Evolutionary conservation across 53 echinoderm and acorn worm species (phyloP), one percentile per base, ranked within the genome.

Genomic region (Apostichopus leukothele): DNA sequence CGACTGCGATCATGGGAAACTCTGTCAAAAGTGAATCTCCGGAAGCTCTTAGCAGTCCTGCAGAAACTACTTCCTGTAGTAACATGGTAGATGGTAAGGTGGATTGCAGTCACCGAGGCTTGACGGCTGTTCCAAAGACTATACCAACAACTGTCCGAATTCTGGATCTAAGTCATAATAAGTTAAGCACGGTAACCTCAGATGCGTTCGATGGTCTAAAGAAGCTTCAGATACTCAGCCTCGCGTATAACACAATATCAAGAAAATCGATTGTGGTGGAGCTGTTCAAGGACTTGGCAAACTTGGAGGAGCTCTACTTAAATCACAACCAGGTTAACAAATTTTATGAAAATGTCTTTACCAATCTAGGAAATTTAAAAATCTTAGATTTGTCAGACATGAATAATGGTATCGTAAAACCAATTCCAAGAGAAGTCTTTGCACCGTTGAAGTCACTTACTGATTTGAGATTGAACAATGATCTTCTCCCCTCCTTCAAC

Each of bases 101-200:
- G 10, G 95, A 97, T 87, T 97, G 97, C 91, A 90, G 94, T 73
- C 86, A 91, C 79, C 88, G 79, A 26, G 59, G 84, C 4, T 75
- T 95, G 51, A 76, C 52, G 23, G 76, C 18, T 12, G 90, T 97
- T 13, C 97, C 97, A 11, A 90, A 88, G 63, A 92, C 90, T 5
- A 91, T 97, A 16, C 94, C 95, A 2, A 26, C 18, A 74, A 75
- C 93, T 4, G 91, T 92, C 7, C 76, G 90, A 85, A 79, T 67
- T 25, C 68, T 97, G 7, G 88, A 94, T 21, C 91, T 97, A 16
- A 91, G 92, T 55, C 94, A 95, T 68, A 97, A 97, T 86, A 88
- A 61, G 23, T 68, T 97, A 25, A 74, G 76, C 54, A 50, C 13
- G 4, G 84, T 95, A 50, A 87, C 75, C 2, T 23, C 75, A 20